Evolutionary conservation across 1,140 invertebrate genomes (phyloP), one percentile per base, ranked within the genome.

Genomic region (Macrocentrus cingulum): DNA sequence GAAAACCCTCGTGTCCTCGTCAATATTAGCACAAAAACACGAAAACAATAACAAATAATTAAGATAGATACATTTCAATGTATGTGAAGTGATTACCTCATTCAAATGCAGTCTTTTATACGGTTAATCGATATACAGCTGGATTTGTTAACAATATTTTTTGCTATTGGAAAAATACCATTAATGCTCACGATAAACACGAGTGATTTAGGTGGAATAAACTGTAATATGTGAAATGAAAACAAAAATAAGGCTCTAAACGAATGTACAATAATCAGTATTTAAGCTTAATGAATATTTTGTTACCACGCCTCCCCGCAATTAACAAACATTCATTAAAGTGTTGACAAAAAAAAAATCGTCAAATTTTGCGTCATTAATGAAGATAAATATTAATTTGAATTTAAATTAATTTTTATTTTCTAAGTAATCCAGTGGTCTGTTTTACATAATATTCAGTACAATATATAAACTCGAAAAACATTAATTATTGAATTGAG

Each of bases 251-350:
- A 20, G 61, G 61, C 61, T 59, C 56, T 62, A 62, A 62, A 59
- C 61, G 61, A 57, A 57, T 57, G 55, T 62, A 62, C 61, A 62
- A 62, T 62, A 62, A 62, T 59, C 61, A 62, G 61, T 62, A 62
- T 62, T 62, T 62, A 62, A 59, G 61, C 61, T 62, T 59, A 53
- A 25, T 48, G 41, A 55, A 56, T 57, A 60, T 56, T 60, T 60
- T 57, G 45, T 57, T 57, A 57, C 23, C 45, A n/a, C n/a, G n/a
- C n/a, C n/a, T n/a, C n/a, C n/a, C n/a, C n/a, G n/a, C n/a, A n/a
- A n/a, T n/a, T n/a, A n/a, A n/a, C n/a, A n/a, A n/a, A n/a, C n/a
- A n/a, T n/a, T n/a, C n/a, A n/a, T n/a, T n/a, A n/a, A n/a, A n/a
- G n/a, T n/a, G n/a, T n/a, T n/a, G n/a, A n/a, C n/a, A n/a, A n/a